Conservation (phyloP, 2,797 vertebrate species). For the Gambelia wislizenii region DNA sequence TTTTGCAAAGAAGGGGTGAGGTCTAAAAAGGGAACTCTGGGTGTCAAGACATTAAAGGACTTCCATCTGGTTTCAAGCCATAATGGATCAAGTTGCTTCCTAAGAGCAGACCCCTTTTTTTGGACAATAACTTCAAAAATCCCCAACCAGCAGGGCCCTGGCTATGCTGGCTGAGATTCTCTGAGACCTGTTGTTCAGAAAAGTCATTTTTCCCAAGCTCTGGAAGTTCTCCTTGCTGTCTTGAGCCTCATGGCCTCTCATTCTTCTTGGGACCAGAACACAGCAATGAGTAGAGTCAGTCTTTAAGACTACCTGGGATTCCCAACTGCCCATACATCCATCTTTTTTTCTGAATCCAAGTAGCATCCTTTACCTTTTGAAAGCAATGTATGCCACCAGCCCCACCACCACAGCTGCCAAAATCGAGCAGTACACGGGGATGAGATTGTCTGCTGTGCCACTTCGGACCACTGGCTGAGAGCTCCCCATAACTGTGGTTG, state of each 20-base stretch:
- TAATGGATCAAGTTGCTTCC: too few relatives aligned
- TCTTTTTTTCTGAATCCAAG: accelerated
- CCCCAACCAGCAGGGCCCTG: too few relatives aligned
- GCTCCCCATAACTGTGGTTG: constrained; percentile 86
- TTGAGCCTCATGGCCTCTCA: not conserved
- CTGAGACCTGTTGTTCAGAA: too few relatives aligned
- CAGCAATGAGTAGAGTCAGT: not conserved
- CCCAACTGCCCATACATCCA: accelerated
- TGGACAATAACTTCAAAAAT: too few relatives aligned
- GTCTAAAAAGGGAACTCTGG: not conserved
- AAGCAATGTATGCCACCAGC: constrained; percentile 92
- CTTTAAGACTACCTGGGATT: not conserved
- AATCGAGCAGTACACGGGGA: constrained; percentile 98
- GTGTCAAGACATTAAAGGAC: not conserved
- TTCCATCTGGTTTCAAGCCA: not conserved
- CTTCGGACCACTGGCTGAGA: constrained; percentile 86
- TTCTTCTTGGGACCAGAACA: not conserved
- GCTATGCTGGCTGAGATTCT: too few relatives aligned
- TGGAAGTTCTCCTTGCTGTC: too few relatives aligned
- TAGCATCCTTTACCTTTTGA: constrained; percentile 88
- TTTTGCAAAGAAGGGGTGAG: not conserved
- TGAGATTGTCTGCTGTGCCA: constrained; percentile 90
- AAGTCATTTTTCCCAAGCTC: too few relatives aligned
- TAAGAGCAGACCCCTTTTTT: too few relatives aligned
- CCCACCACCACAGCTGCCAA: constrained; percentile 94